Conservation (phyloP, 2,113 vertebrate species). For the Leptobrachium ailaonicum region DNA sequence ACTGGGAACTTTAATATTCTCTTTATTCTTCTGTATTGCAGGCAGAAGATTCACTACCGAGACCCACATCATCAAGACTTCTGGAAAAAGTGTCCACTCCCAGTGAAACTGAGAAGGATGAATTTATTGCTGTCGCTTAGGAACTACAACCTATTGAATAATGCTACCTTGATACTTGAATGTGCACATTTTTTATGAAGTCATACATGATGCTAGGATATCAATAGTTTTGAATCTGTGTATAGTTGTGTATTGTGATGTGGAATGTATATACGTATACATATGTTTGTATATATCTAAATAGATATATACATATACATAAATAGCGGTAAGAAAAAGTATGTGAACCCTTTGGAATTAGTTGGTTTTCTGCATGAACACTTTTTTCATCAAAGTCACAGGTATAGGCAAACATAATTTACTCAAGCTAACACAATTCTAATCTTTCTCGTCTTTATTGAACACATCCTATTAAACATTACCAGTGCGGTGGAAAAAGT, state of each 20-base stretch:
- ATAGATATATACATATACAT: slow-evolving; percentile 1
- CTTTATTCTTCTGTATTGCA: neutral
- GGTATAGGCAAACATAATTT: neutral
- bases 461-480: no score
- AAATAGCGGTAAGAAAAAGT: no score
- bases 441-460: no score
- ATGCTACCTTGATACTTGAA: slow-evolving; percentile 48
- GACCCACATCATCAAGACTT: slow-evolving; percentile 45
- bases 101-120: slow-evolving; percentile 15
- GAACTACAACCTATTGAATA: neutral
- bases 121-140: neutral
- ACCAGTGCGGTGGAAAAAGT: no score
- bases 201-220: slow-evolving; percentile 6
- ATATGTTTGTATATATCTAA: no score
- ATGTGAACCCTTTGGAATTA: no score
- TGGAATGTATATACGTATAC: no score
- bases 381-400: no score
- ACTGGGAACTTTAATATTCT: no score
- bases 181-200: slow-evolving; percentile 13
- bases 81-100: slow-evolving; percentile 36
- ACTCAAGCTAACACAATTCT: neutral
- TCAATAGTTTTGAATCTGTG: neutral
- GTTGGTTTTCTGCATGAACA: no score
- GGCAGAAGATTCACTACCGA: slow-evolving; percentile 41
- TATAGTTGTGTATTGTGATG: neutral